A percentile compares a stretch with the other conserved stretches of the same genome.
These are phyloP conservation scores for Drosophila antonietae DNA, from an alignment of 2,888 invertebrate genomes.

Conservation along the genomic window DNA sequence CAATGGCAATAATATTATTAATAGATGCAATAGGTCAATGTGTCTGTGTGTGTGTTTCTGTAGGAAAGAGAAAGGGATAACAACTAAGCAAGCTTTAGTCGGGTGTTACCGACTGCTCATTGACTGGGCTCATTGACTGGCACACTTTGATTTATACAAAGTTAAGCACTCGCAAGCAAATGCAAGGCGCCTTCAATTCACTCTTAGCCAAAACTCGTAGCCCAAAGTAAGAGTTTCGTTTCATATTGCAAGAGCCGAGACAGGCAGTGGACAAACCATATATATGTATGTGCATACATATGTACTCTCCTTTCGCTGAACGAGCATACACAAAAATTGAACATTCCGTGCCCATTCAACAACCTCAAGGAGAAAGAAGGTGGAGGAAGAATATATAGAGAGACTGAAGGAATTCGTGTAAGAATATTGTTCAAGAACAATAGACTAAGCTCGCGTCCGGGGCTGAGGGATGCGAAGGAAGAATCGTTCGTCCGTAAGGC, in stretches of 20 bases:
- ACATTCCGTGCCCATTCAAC: background rate
- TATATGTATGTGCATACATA: background rate
- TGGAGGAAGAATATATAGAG: background rate
- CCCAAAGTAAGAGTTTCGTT: background rate
- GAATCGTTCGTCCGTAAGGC: slow-evolving; percentile 12
- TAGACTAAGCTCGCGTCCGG: slow-evolving; percentile 33
- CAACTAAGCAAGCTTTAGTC: background rate
- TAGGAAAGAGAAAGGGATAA: background rate
- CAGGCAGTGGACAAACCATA: background rate
- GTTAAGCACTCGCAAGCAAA: too few relatives aligned
- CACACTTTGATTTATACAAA: too few relatives aligned
- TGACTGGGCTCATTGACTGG: background rate
- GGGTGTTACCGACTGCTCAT: background rate
- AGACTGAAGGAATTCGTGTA: background rate
- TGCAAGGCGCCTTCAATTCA: too few relatives aligned
- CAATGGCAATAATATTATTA: background rate
- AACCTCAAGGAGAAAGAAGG: background rate
- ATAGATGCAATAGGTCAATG: background rate
- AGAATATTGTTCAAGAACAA: slow-evolving; percentile 55
- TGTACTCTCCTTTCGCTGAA: too few relatives aligned
- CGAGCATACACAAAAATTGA: background rate
- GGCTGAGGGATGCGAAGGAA: background rate
- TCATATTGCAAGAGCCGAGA: background rate
- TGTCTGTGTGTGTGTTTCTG: background rate
- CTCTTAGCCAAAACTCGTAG: too few relatives aligned